Conservation (phyloP, 2,888 invertebrate genomes). For the Metalampra italica region DNA sequence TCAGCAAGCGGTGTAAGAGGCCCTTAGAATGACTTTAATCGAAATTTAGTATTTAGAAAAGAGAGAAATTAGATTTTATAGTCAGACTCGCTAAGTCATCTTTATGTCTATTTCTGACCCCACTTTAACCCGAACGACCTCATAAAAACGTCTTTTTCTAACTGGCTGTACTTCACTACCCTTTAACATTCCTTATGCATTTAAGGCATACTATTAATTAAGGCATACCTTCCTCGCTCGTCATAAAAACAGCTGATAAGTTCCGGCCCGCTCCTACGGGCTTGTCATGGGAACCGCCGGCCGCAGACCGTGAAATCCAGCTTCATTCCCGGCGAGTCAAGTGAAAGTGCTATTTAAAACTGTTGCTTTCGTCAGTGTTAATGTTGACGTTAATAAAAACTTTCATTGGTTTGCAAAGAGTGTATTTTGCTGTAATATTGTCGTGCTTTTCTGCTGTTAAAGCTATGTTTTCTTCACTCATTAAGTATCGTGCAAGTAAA, state of each 20-base stretch:
- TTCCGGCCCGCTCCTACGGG: conserved; percentile 31
- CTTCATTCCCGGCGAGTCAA: conserved; percentile 34
- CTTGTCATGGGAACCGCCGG: conserved; percentile 40
- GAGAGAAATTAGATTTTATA: too few species aligned
- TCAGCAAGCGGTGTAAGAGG: too few species aligned
- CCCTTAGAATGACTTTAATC: too few species aligned
- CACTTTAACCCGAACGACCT: neutral
- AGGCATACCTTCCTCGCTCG: neutral
- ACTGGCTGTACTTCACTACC: neutral
- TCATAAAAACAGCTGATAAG: conserved; percentile 3
- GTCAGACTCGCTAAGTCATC: neutral
- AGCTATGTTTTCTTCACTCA: too few species aligned
- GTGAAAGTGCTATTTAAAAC: conserved; percentile 43
- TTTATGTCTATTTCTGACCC: neutral
- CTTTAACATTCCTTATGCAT: neutral
- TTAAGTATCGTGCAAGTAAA: too few species aligned
- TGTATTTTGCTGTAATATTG: neutral
- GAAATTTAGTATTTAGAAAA: too few species aligned
- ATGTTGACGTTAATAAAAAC: neutral
- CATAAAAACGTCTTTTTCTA: neutral
- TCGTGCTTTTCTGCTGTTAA: neutral
- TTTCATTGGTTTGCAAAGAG: neutral
- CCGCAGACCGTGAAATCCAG: conserved; percentile 40
- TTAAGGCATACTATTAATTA: too few species aligned
- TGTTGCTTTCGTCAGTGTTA: conserved; percentile 39